Percentiles rank a stretch among this genome's conserved stretches.
These are phyloP conservation scores for Acyrthosiphon pisum DNA, from an alignment of 1,140 invertebrate species.

Conservation along the genomic window DNA sequence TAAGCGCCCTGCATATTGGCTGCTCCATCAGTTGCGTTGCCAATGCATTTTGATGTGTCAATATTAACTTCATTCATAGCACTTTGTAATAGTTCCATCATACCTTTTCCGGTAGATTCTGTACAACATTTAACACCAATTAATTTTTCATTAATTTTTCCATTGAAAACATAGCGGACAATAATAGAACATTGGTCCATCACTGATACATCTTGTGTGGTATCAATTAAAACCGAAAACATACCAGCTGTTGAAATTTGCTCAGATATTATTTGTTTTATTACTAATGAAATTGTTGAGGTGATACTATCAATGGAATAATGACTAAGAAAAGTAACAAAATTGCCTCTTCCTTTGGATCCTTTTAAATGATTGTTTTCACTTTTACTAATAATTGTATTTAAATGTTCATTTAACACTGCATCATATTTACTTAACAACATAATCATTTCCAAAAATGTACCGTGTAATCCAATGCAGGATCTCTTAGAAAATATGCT, in stretches of 20 bases:
- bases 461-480: slow-evolving; percentile 4
- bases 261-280: not conserved
- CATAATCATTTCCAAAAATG: slow-evolving; percentile 21
- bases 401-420: slow-evolving; percentile 18
- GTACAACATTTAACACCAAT: not conserved
- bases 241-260: not conserved
- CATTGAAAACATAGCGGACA: not conserved
- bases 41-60: not conserved
- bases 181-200: not conserved
- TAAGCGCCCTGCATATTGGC: not conserved
- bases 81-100: not conserved
- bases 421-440: not conserved
- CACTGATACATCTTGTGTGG: not conserved
- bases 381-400: slow-evolving; percentile 1
- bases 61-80: not conserved
- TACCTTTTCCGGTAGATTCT: not conserved
- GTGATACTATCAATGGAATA: not conserved
- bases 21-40: not conserved
- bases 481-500: not conserved
- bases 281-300: not conserved
- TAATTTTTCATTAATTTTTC: slow-evolving; percentile 19
- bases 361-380: not conserved
- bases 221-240: not conserved
- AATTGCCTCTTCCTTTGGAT: not conserved
- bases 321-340: not conserved